These are phyloP conservation scores for Lepidonotus clava DNA, from an alignment of 2,888 invertebrate species.

Conservation along the genomic window DNA sequence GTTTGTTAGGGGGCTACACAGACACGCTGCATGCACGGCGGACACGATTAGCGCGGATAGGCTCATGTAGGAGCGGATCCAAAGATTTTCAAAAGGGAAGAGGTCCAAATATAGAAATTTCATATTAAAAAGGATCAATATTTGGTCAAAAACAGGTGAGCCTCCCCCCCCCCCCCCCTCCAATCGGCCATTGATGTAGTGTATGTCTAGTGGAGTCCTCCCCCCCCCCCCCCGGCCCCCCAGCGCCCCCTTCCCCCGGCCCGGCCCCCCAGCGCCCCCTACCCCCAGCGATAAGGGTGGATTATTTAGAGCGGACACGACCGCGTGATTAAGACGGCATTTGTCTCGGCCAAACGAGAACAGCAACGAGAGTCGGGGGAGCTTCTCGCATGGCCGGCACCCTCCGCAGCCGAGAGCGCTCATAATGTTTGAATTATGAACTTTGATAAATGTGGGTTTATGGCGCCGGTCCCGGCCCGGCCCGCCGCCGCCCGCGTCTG, in stretches of 20 bases:
- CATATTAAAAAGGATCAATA: no score
- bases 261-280: background rate
- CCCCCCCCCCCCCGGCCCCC: conserved; percentile 1
- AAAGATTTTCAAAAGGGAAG: no score
- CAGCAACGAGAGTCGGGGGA: conserved; percentile 41
- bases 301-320: conserved; percentile 46
- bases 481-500: conserved; percentile 19
- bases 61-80: no score
- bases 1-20: no score
- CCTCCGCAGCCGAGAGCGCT: background rate
- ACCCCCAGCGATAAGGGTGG: background rate
- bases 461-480: background rate
- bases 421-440: conserved; percentile 50
- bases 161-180: no score
- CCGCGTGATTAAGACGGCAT: conserved; percentile 50
- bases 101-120: no score
- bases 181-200: no score
- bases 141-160: no score
- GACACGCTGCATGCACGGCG: no score
- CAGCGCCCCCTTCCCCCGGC: background rate
- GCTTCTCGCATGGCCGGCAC: background rate
- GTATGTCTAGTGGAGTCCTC: background rate
- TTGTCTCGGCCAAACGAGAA: conserved; percentile 51
- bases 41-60: no score
- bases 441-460: conserved; percentile 50